These are phyloP conservation scores for Oncorhynchus tshawytscha DNA, from an alignment of 2,113 vertebrate genomes.

Conservation along the genomic window DNA sequence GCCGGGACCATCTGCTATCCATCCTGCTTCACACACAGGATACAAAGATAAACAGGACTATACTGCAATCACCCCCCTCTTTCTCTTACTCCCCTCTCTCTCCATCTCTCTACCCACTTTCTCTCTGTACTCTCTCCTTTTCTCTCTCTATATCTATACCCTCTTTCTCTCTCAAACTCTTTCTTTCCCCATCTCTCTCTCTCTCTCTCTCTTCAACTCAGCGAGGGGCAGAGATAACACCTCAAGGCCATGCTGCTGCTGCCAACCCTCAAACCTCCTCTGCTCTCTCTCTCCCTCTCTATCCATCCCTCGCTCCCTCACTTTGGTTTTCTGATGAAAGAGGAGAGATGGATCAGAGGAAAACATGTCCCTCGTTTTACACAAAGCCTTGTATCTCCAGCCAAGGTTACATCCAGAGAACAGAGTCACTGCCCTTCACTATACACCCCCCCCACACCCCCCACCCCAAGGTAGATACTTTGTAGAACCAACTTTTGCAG, in stretches of 20 bases:
- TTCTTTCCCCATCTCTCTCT: too few relatives aligned
- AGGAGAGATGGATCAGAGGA: constrained; percentile 59
- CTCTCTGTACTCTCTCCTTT: too few relatives aligned
- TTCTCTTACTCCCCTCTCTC: too few relatives aligned
- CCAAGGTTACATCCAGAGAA: constrained; percentile 8
- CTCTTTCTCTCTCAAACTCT: too few relatives aligned
- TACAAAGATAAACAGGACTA: constrained; percentile 39
- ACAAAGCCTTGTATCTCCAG: constrained; percentile 36
- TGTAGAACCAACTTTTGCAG: background rate
- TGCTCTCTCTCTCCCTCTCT: background rate
- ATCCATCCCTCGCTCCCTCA: background rate
- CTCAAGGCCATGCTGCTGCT: constrained; percentile 66
- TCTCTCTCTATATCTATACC: too few relatives aligned
- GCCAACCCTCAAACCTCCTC: constrained; percentile 60
- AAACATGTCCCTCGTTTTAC: constrained; percentile 44
- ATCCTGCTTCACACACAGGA: constrained; percentile 59
- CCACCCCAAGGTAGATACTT: background rate
- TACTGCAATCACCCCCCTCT: constrained; percentile 39
- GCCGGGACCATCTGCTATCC: constrained; percentile 82
- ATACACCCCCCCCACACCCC: constrained; percentile 20
- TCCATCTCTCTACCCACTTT: too few relatives aligned
- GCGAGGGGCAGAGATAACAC: constrained; percentile 69
- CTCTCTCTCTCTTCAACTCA: constrained; percentile 28
- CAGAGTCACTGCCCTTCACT: constrained; percentile 43
- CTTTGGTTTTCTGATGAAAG: constrained; percentile 45